Evolutionary conservation across 1,140 invertebrate genomes (phyloP).

Genomic region (Centruroides sculpturatus): DNA sequence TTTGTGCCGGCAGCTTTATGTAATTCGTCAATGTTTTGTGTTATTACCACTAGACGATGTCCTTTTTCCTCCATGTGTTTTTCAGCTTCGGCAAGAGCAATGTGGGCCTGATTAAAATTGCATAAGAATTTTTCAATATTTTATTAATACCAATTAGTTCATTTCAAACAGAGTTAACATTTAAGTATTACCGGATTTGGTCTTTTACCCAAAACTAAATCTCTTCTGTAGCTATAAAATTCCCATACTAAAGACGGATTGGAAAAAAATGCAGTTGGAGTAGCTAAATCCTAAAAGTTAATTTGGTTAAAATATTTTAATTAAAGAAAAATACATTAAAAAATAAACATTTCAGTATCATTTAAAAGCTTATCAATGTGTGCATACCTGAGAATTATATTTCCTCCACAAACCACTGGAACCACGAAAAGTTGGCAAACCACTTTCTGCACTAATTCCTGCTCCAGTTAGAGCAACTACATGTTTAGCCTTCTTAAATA

Average conservation of each 20-base stretch:
- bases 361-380: no score
- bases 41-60: slow-evolving; percentile 54
- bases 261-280: slow-evolving; percentile 44
- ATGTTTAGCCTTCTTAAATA: slow-evolving; percentile 36
- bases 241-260: slow-evolving; percentile 62
- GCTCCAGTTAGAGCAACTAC: slow-evolving; percentile 58
- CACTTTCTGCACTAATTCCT: slow-evolving; percentile 63
- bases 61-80: slow-evolving; percentile 39
- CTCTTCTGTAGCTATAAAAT: slow-evolving; percentile 59
- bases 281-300: slow-evolving; percentile 40
- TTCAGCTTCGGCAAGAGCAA: slow-evolving; percentile 63
- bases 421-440: slow-evolving; percentile 65
- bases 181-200: slow-evolving; percentile 43
- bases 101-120: slow-evolving; percentile 48
- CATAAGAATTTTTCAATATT: background rate
- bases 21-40: slow-evolving; percentile 91
- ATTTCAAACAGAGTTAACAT: no score
- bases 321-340: background rate
- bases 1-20: slow-evolving; percentile 78
- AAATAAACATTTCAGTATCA: no score
- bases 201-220: slow-evolving; percentile 42
- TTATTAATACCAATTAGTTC: no score
- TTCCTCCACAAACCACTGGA: slow-evolving; percentile 60
- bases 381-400: slow-evolving; percentile 39
- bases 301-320: no score